Evolutionary conservation across 2,888 invertebrate species (phyloP).

Genomic region (Tholera decimalis): DNA sequence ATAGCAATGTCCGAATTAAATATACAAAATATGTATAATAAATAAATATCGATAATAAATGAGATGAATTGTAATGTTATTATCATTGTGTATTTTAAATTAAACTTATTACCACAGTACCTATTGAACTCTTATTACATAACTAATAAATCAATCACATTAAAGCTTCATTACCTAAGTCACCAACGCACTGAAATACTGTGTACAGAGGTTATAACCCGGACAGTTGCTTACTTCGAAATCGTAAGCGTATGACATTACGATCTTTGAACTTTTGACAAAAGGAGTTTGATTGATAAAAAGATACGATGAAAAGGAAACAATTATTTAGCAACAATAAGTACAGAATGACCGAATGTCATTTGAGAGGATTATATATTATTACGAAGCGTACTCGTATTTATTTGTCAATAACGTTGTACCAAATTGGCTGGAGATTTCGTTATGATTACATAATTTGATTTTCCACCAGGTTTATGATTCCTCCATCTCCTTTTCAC

Average conservation of each 20-base stretch:
- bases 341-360: neutral
- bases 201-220: slow-evolving; percentile 7
- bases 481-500: no score
- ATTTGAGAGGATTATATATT: neutral
- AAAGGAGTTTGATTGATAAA: slow-evolving; percentile 10
- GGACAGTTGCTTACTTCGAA: slow-evolving; percentile 9
- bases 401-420: neutral
- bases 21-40: neutral
- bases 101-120: neutral
- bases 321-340: neutral
- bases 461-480: no score
- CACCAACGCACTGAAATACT: slow-evolving; percentile 20
- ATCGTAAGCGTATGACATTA: slow-evolving; percentile 7
- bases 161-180: slow-evolving; percentile 3
- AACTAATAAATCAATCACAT: slow-evolving; percentile 8
- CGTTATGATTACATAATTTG: neutral
- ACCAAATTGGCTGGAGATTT: neutral
- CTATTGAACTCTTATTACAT: neutral
- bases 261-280: slow-evolving; percentile 4
- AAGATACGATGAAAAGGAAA: neutral
- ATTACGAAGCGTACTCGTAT: no score
- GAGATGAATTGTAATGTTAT: no score
- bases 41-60: neutral
- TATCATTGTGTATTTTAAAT: no score
- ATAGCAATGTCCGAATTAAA: no score